These are phyloP conservation scores for Atta texana DNA, from an alignment of 1,140 invertebrate species.

Conservation along the genomic window DNA sequence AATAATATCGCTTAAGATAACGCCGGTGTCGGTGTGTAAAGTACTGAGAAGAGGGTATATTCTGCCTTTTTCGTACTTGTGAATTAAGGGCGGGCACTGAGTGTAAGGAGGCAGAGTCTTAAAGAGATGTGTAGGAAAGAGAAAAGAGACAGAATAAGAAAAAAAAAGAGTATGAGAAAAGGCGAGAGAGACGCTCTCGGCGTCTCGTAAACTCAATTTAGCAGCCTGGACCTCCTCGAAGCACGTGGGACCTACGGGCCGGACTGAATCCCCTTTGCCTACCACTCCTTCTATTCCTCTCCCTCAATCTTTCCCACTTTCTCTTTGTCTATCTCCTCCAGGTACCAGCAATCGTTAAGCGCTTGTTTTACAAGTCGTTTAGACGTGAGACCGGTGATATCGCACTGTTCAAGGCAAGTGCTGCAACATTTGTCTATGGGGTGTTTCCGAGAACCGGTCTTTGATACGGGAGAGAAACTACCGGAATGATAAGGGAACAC, in stretches of 20 bases:
- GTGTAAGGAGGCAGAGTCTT: constrained; percentile 20
- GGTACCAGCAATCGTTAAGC: constrained; percentile 84
- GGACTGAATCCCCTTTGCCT: neutral
- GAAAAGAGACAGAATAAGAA: constrained; percentile 42
- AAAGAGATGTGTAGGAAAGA: constrained; percentile 60
- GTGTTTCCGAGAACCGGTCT: constrained; percentile 81
- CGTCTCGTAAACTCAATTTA: constrained; percentile 85
- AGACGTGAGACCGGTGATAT: constrained; percentile 80
- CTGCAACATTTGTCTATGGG: constrained; percentile 77
- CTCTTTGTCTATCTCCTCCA: constrained; percentile 53
- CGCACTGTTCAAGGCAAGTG: constrained; percentile 76
- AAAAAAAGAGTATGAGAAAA: constrained; percentile 30
- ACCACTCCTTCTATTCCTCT: constrained; percentile 9
- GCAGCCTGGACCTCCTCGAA: constrained; percentile 82
- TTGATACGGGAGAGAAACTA: constrained; percentile 67
- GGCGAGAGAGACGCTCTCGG: constrained; percentile 61
- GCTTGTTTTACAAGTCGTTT: constrained; percentile 86
- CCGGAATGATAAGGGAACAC: constrained; percentile 75
- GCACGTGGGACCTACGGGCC: constrained; percentile 69
- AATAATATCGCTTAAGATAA: constrained; percentile 74
- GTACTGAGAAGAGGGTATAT: constrained; percentile 65
- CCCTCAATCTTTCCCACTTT: constrained; percentile 38
- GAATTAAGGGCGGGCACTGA: constrained; percentile 62
- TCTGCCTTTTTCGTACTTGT: constrained; percentile 37
- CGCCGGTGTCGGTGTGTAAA: constrained; percentile 65